phyloP scores from a whole-genome alignment of 2,888 invertebrate species.

The Didymodactylos carnosus region DNA sequence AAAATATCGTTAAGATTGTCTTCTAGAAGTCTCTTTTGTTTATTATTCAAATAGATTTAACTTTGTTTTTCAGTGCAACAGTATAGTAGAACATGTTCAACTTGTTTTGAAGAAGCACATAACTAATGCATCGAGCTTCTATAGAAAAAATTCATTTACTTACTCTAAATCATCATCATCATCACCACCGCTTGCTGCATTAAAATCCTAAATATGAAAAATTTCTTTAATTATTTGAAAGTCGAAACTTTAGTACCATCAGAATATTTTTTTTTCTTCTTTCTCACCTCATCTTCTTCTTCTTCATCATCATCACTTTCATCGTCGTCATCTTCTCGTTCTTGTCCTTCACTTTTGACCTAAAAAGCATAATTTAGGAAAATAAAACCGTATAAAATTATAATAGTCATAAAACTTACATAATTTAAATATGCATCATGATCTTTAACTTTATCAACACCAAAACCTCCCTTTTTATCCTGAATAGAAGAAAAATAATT shows the following conservation, averaged over 20 bases:
- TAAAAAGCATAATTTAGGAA: too few species aligned
- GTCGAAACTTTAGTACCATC: neutral
- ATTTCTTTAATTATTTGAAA: neutral
- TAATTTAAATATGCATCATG: conserved; percentile 7
- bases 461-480: neutral
- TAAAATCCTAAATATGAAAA: neutral
- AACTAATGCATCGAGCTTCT: neutral
- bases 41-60: neutral
- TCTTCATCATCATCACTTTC: conserved; percentile 10
- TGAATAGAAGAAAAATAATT: neutral
- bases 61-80: neutral
- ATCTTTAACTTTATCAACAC: neutral
- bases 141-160: neutral
- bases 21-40: neutral
- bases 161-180: conserved; percentile 2
- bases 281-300: conserved; percentile 9
- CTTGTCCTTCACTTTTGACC: conserved; percentile 9
- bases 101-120: neutral
- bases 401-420: too few species aligned
- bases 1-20: neutral
- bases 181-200: neutral
- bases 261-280: neutral
- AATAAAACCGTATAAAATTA: too few species aligned
- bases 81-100: too few species aligned
- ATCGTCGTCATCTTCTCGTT: conserved; percentile 10